Conservation (phyloP, 1,140 invertebrate species). For the Anastrepha ludens region DNA sequence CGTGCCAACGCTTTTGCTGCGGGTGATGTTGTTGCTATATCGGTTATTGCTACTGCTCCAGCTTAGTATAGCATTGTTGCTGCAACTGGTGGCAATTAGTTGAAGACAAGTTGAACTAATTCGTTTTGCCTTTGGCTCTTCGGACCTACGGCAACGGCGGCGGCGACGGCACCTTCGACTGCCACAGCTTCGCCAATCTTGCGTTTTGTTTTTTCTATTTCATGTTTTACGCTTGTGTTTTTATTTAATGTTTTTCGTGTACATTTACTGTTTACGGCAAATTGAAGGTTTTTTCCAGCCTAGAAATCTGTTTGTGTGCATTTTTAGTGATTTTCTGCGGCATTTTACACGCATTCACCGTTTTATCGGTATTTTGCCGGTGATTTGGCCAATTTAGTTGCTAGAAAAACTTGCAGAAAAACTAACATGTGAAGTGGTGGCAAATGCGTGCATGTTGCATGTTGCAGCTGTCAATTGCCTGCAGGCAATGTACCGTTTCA, state of each 20-base stretch:
- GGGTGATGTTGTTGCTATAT: neutral
- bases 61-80: neutral
- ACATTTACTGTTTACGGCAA: neutral
- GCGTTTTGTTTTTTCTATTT: neutral
- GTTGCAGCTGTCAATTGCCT: constrained; percentile 37
- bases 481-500: constrained; percentile 39
- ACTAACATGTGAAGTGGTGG: constrained; percentile 6
- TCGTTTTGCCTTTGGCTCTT: constrained; percentile 44
- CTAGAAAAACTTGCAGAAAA: neutral
- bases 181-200: neutral
- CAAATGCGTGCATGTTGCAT: constrained; percentile 9
- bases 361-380: constrained; percentile 28
- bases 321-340: neutral
- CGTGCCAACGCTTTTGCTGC: constrained; percentile 43
- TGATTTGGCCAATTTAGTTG: neutral
- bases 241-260: constrained; percentile 44
- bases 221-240: neutral
- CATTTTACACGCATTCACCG: constrained; percentile 37
- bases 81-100: constrained; percentile 37
- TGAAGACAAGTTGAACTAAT: constrained; percentile 52
- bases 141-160: constrained; percentile 1
- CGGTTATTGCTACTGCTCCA: neutral
- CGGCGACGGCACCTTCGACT: neutral
- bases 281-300: neutral
- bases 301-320: neutral